Percentiles rank a stretch among this genome's conserved stretches.
These are phyloP conservation scores for Caenorhabditis elegans DNA, from an alignment of 1,140 invertebrate species.

Conservation along the genomic window DNA sequence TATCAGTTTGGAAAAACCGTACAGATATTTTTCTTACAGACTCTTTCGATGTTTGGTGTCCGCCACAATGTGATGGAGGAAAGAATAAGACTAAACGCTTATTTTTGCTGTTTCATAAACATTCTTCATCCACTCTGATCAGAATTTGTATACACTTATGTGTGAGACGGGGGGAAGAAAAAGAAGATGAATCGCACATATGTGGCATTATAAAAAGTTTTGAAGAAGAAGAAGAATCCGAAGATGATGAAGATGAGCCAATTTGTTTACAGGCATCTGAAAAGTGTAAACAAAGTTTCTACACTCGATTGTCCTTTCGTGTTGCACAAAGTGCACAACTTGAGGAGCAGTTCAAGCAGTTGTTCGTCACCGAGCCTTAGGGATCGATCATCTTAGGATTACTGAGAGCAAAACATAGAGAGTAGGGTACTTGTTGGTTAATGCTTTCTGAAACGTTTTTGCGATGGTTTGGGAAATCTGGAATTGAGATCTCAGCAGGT, in stretches of 20 bases:
- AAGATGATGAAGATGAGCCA: constrained; percentile 2
- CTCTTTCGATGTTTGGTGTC: constrained; percentile 10
- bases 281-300: neutral
- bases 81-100: neutral
- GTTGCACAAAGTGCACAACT: neutral
- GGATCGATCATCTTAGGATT: neutral
- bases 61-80: neutral
- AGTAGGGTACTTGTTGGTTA: too few relatives aligned
- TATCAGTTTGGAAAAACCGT: neutral
- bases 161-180: neutral
- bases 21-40: neutral
- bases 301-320: neutral
- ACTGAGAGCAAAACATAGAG: neutral
- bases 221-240: neutral
- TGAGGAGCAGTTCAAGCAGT: neutral
- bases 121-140: constrained; percentile 7
- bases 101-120: constrained; percentile 29
- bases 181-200: constrained; percentile 30
- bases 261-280: neutral
- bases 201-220: constrained; percentile 13
- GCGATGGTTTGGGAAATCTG: too few relatives aligned
- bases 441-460: too few relatives aligned
- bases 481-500: too few relatives aligned
- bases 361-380: neutral
- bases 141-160: constrained; percentile 23